A percentile compares a stretch with the other conserved stretches of the same genome.
These are phyloP conservation scores for Melipona bicolor DNA, from an alignment of 2,888 invertebrate species.

Conservation along the genomic window DNA sequence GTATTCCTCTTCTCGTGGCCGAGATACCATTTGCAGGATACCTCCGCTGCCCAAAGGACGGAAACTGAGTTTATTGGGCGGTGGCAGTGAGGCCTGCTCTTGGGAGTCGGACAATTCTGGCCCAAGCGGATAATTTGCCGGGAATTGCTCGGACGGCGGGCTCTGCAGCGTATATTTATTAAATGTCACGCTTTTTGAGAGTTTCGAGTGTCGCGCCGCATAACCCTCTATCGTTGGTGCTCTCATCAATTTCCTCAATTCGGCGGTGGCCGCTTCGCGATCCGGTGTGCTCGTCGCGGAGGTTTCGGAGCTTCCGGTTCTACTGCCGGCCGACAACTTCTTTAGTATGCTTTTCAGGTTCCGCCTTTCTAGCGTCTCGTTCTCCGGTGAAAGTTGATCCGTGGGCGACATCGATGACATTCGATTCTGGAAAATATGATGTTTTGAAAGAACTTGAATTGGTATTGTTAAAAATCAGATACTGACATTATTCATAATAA, in stretches of 20 bases:
- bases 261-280: constrained; percentile 84
- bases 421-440: constrained; percentile 41
- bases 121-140: constrained; percentile 66
- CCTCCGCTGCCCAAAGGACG: constrained; percentile 82
- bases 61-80: constrained; percentile 82
- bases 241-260: constrained; percentile 89
- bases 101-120: constrained; percentile 71
- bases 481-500: not conserved
- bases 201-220: constrained; percentile 94
- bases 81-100: constrained; percentile 77
- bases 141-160: constrained; percentile 86
- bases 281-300: constrained; percentile 79
- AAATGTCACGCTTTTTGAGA: constrained; percentile 95
- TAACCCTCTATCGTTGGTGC: constrained; percentile 95
- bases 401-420: constrained; percentile 49
- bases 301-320: constrained; percentile 81
- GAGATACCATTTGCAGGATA: constrained; percentile 77
- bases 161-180: constrained; percentile 93
- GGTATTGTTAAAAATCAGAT: not conserved
- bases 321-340: constrained; percentile 90
- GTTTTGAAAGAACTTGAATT: not conserved
- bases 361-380: constrained; percentile 93
- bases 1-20: constrained; percentile 89
- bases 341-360: constrained; percentile 94
- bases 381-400: constrained; percentile 86